Conservation (phyloP, 2,113 vertebrate genomes). For the Ranitomeya imitator region DNA sequence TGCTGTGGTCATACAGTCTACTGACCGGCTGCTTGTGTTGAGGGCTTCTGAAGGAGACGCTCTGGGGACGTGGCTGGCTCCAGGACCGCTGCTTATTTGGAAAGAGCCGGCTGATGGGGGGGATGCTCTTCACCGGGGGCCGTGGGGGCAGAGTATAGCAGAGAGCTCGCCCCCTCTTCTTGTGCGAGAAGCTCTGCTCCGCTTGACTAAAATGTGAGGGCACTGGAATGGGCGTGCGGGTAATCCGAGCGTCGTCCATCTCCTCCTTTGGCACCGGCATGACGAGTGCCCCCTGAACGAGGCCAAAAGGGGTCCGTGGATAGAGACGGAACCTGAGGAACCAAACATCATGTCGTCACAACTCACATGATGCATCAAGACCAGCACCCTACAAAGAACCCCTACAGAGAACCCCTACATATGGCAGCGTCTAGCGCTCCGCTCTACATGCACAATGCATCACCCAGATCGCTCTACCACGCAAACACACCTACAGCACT, state of each 20-base stretch:
- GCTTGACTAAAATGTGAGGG: slow-evolving; percentile 82
- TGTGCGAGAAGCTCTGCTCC: slow-evolving; percentile 83
- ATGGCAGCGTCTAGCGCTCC: too few species aligned
- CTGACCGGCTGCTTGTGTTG: slow-evolving; percentile 62
- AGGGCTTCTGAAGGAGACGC: slow-evolving; percentile 72
- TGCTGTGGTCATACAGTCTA: slow-evolving; percentile 75
- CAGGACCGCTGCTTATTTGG: slow-evolving; percentile 70
- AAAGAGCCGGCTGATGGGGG: slow-evolving; percentile 79
- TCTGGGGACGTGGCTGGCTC: slow-evolving; percentile 72
- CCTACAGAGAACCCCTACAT: background rate
- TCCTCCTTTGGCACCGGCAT: slow-evolving; percentile 78
- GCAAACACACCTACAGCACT: too few species aligned
- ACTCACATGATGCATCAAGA: too few species aligned
- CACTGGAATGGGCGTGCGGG: slow-evolving; percentile 74
- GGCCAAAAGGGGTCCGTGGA: too few species aligned
- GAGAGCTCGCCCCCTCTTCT: slow-evolving; percentile 73
- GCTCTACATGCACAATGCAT: too few species aligned
- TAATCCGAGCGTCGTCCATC: slow-evolving; percentile 61
- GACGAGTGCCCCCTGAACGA: background rate
- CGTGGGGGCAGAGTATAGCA: slow-evolving; percentile 76
- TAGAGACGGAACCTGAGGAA: background rate
- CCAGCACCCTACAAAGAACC: background rate
- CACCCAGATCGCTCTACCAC: too few species aligned
- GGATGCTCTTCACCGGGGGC: slow-evolving; percentile 78
- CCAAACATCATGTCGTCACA: background rate